Evolutionary conservation across 2,888 invertebrate genomes (phyloP).

Genomic region (Podotricha telesiphe): DNA sequence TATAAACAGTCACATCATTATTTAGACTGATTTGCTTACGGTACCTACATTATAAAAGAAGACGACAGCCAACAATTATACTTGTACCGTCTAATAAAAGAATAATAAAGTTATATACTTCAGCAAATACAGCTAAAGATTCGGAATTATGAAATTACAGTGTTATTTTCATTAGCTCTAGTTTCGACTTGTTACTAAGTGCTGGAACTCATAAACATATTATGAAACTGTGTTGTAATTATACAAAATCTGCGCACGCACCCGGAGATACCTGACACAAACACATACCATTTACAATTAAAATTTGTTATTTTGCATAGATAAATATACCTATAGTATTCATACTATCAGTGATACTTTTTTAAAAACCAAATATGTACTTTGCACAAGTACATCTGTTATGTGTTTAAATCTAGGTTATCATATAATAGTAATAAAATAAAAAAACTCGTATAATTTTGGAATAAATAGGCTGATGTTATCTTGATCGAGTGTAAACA

Average conservation of each 20-base stretch:
- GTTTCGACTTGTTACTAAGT: slow-evolving; percentile 33
- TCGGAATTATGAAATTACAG: slow-evolving; percentile 40
- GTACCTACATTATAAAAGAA: not conserved
- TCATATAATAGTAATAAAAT: slow-evolving; percentile 1
- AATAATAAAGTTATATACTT: slow-evolving; percentile 2
- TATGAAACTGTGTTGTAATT: slow-evolving; percentile 45
- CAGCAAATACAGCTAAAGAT: slow-evolving; percentile 36
- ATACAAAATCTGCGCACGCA: slow-evolving; percentile 41
- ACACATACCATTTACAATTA: slow-evolving; percentile 40
- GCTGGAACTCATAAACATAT: slow-evolving; percentile 41
- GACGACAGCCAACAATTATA: not conserved
- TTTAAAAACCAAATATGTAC: not conserved
- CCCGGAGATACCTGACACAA: slow-evolving; percentile 43
- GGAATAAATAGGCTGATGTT: slow-evolving; percentile 11
- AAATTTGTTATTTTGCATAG: slow-evolving; percentile 5
- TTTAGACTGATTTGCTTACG: not conserved
- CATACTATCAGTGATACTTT: not conserved
- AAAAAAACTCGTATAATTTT: slow-evolving; percentile 1
- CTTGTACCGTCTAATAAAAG: not conserved
- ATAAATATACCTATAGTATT: not conserved
- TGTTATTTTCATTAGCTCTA: slow-evolving; percentile 34
- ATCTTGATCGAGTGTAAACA: slow-evolving; percentile 44
- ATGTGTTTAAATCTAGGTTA: not conserved
- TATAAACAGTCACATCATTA: slow-evolving; percentile 4
- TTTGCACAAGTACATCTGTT: slow-evolving; percentile 2